Base-by-base conservation (phyloP, 1,140 invertebrate genomes). In the Magallana ariakensis region DNA sequence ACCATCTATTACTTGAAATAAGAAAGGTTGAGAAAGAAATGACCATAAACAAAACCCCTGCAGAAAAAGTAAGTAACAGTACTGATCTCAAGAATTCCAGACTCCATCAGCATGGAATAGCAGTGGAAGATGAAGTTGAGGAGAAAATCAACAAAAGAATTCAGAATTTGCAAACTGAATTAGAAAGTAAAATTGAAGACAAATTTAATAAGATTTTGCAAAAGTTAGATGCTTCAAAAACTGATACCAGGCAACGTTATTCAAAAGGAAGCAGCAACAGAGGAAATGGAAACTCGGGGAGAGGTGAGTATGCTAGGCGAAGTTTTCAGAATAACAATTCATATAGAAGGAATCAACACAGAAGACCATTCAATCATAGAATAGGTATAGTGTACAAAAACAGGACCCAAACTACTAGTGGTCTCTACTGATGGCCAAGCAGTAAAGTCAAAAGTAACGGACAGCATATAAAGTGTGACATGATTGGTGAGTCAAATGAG, bases 401-500 rank as follows among this genome's bases (percentile, higher is more conserved):
- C 8, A 80, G 8, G 9, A 80, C 26, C 75, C 75, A 80, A 80
- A 80, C 75, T 13, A 16, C 13, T 13, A 85, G 58, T 22, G 46
- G 46, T 56, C 62, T 88, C 84, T 58, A 33, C 54, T n/a, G 80
- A 8, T 57, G 85, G 85, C 58, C 85, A 83, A 62, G 22, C 57
- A 11, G 26, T 22, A 7, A 7, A 62, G 6, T 13, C 9, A 11
- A 2, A 53, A 13, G 22, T 70, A 85, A 88, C n/a, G 53, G 19
- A 9, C 11, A 58, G n/a, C 80, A 83, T 16, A 80, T 89, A 15
- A 33, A 58, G 1, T 22, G 46, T 19, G 80, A 82, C 11, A 15
- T 89, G 46, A 60, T 89, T 57, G 85, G 88, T 80, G 13, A 22
- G 7, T 80, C 56, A 13, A 89, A 87, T 80, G 88, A 84, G 16